Evolutionary conservation across 2,113 vertebrate species (phyloP), one percentile per base, ranked within the genome.

Genomic region (Ptychochromis oligacanthus): DNA sequence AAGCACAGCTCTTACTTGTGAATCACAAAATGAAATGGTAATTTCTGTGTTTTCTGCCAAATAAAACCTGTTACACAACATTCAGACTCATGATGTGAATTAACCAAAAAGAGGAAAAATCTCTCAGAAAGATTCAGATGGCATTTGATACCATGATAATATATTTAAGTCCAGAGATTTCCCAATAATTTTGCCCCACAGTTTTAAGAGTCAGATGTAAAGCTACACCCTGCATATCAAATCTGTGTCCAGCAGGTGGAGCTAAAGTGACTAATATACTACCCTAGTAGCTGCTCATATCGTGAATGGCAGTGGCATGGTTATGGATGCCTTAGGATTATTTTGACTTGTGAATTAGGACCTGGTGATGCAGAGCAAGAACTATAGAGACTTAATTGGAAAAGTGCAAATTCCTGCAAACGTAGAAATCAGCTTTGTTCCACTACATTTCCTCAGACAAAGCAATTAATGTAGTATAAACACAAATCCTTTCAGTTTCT

Each of bases 101-200:
- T 52, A 3, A 20, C 17, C 49, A 8, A 49, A 6, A 49, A 6
- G 14, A 17, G 46, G 46, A 15, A 49, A 49, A 49, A 49, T 5
- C 46, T 49, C 5, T 49, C 14, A 17, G 5, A 49, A 46, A 46
- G 43, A 46, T 17, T 49, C 17, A 49, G 46, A 17, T 49, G 5
- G 7, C 15, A 18, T 17, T 49, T 49, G 46, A 18, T 49, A 15
- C 46, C 14, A 15, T 49, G 17, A 6, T 1, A 9, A 0, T 2
- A 11, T 43, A 20, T 49, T 72, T 1, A 18, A 8, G 11, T 26
- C 5, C 54, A 40, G 12, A 75, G 54, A 75, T 52, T 52, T 31
- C 17, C 0, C 43, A 52, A 7, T 20, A 0, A 22, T 22, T 36
- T 36, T 70, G 64, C 65, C 11, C 0, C 17, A 0, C 43, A 52